A percentile compares a stretch with the other conserved stretches of the same genome.
Conservation (phyloP, 2,113 vertebrate genomes). For the Antigone vipio region DNA sequence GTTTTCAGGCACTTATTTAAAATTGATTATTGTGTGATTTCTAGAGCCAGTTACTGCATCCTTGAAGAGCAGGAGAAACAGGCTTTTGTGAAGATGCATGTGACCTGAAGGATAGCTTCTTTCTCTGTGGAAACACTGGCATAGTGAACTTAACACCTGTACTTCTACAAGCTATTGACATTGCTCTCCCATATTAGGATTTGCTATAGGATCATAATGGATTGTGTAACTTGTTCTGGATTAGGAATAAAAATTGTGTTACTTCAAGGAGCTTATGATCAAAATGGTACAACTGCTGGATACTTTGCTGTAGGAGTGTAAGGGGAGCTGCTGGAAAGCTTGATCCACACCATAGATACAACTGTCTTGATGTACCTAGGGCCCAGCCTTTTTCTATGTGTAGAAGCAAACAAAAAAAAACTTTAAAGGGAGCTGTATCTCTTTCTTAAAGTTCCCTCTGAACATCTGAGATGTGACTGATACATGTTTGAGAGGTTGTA, state of each 20-base stretch:
- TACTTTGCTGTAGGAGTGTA: neutral
- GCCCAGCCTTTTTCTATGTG: neutral
- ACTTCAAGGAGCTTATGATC: neutral
- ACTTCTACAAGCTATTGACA: rapidly evolving
- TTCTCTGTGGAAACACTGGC: neutral
- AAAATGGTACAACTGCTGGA: neutral
- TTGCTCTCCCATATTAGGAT: neutral
- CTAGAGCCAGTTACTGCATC: neutral
- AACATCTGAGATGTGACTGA: neutral
- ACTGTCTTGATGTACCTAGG: neutral
- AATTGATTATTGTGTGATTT: neutral
- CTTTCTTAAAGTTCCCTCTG: neutral
- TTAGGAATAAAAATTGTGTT: neutral
- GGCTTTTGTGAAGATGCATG: neutral
- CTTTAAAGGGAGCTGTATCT: neutral
- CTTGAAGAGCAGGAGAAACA: neutral
- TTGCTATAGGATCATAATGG: neutral
- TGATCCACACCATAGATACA: neutral
- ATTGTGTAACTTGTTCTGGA: neutral
- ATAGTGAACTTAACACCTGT: neutral
- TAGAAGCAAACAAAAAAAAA: neutral
- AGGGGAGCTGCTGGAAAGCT: neutral
- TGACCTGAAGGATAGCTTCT: neutral
- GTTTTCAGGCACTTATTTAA: neutral
- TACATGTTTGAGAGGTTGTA: neutral